A percentile compares a stretch with the other conserved stretches of the same genome.
Conservation (phyloP, 2,888 invertebrate genomes). For the Augiades crinisus region DNA sequence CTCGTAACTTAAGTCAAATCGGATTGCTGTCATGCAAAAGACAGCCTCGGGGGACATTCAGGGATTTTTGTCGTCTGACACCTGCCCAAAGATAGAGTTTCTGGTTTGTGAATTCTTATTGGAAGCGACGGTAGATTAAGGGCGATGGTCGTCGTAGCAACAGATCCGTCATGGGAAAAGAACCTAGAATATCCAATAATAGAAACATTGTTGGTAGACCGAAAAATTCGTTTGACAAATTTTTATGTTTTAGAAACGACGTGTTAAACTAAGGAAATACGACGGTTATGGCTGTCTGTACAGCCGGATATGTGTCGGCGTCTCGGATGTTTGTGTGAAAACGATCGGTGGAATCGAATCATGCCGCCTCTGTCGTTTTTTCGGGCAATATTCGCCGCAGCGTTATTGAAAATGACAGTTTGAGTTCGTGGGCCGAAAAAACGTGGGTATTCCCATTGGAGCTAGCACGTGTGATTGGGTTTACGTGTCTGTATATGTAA, state of each 20-base stretch:
- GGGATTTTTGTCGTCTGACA: constrained; percentile 65
- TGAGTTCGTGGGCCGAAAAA: too few relatives aligned
- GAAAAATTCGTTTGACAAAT: too few relatives aligned
- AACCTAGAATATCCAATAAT: neutral
- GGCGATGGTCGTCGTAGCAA: constrained; percentile 35
- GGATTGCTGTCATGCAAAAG: constrained; percentile 45
- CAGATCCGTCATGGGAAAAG: constrained; percentile 35
- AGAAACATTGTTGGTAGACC: too few relatives aligned
- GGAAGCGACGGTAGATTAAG: constrained; percentile 38
- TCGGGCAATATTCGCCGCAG: too few relatives aligned
- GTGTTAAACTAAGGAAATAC: constrained; percentile 14
- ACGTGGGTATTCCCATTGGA: too few relatives aligned
- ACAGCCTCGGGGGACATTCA: constrained; percentile 51
- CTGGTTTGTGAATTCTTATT: constrained; percentile 63
- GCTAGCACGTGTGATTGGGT: too few relatives aligned
- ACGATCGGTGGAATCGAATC: constrained; percentile 2
- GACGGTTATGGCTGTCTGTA: constrained; percentile 2
- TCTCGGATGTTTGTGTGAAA: constrained; percentile 8
- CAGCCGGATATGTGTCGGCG: constrained; percentile 9
- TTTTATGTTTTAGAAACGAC: constrained; percentile 22
- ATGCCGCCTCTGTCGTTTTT: too few relatives aligned
- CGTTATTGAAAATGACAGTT: too few relatives aligned
- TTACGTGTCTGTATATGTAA: too few relatives aligned
- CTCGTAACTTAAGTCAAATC: constrained; percentile 33
- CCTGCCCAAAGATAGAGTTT: constrained; percentile 66